Base-by-base conservation (phyloP, 2,797 vertebrate genomes). In the Coracias cyanogaster region DNA sequence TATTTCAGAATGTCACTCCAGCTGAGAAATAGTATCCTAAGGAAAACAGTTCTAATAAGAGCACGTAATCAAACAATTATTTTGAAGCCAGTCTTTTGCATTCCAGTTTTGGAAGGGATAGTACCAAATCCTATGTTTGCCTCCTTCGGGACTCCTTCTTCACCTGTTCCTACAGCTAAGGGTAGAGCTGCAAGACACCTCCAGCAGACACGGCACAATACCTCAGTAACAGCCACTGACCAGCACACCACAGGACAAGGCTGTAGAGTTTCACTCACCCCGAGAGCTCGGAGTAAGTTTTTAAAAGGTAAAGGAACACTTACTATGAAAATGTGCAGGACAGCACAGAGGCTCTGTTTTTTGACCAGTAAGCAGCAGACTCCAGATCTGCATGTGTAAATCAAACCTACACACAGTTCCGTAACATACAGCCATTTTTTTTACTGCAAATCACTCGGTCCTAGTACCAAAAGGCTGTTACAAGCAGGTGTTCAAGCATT, bases 1-100 rank as follows among this genome's bases (percentile, higher is more conserved):
- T 18, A 95, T 87, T 78, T 93, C 70, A 11, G 26, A 82, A 83
- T 4, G 24, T 57, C 86, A 84, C n/a, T 92, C 67, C 67, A 90
- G 15, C 48, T 18, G 35, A 90, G 78, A 79, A 89, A 84, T 8
- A 84, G 55, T 52, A 94, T 62, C 54, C 70, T 55, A 82, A 89
- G 21, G 73, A 92, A 90, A 90, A 92, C 62, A 91, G 31, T 61
- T 81, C 29, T 1, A 55, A 43, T 18, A 83, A 90, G 11, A 78
- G 45, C 29, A n/a, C 2, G 9, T 33, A 54, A 88, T 82, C 76
- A 81, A 58, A 60, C 37, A 85, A 78, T n/a, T 86, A 91, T 78
- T 90, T 87, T 86, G 35, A 89, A 91, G 6, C 4, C 52, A 69
- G 29, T 3, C 41, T 78, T 55, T 58, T 4, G 3, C 35, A 46